phyloP scores from a whole-genome alignment of 2,888 invertebrate species.

The Nowickia ferox region DNA sequence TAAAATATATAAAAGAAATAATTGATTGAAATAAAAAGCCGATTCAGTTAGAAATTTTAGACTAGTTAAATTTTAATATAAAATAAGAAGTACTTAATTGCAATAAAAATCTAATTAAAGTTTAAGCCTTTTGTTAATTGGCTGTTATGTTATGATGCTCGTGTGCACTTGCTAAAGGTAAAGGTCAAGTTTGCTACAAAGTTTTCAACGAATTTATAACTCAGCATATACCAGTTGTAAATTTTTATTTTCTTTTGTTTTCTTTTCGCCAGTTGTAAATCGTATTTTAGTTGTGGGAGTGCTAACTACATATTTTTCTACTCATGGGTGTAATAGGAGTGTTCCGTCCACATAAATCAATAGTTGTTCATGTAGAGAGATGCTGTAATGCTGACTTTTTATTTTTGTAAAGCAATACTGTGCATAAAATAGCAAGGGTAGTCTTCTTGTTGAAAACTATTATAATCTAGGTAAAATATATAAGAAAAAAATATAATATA shows the following conservation, averaged over 20 bases:
- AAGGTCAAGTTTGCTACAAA: constrained; percentile 61
- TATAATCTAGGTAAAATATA: background rate
- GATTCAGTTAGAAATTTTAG: constrained; percentile 1
- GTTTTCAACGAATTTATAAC: background rate
- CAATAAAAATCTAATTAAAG: constrained; percentile 1
- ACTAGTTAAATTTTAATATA: constrained; percentile 8
- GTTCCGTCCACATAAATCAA: constrained; percentile 47
- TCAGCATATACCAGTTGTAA: background rate
- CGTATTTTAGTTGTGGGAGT: constrained; percentile 21
- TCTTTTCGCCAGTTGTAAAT: background rate
- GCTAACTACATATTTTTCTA: background rate
- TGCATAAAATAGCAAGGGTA: constrained; percentile 7
- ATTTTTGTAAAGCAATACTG: constrained; percentile 12
- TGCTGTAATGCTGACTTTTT: background rate
- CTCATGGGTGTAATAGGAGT: constrained; percentile 18
- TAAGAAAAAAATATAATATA: background rate
- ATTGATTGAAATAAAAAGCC: background rate
- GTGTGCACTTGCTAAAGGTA: constrained; percentile 53
- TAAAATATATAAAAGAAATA: background rate
- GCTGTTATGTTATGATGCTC: background rate
- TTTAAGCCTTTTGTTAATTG: background rate
- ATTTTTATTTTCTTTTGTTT: background rate
- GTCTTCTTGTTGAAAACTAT: constrained; percentile 9
- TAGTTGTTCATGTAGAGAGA: constrained; percentile 9
- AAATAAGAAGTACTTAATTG: constrained; percentile 13